phyloP scores from a whole-genome alignment of 2,113 vertebrate genomes.

The Eclectus roratus region DNA sequence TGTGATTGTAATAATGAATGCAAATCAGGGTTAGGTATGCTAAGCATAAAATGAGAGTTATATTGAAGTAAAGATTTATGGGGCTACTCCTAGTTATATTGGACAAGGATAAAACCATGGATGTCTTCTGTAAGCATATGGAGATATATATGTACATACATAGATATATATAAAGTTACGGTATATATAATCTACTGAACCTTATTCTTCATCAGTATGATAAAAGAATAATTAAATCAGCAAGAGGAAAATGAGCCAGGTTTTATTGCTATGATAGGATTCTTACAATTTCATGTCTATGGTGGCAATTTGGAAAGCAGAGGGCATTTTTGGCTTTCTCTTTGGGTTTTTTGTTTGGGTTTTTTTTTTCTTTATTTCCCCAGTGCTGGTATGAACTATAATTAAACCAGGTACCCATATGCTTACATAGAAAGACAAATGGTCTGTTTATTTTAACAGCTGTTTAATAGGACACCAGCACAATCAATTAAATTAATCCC shows the following conservation, averaged over 20 bases:
- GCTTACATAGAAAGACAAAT: slow-evolving; percentile 35
- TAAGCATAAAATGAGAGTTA: not conserved
- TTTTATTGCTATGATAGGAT: not conserved
- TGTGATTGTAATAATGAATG: not conserved
- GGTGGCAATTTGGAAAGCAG: not conserved
- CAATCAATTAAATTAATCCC: slow-evolving; percentile 76
- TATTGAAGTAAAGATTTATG: not conserved
- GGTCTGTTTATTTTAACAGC: slow-evolving; percentile 58
- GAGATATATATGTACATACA: not conserved
- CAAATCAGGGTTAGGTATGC: not conserved
- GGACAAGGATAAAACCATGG: not conserved
- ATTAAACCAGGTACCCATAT: not conserved
- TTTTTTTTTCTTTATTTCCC: not conserved
- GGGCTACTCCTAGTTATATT: not conserved
- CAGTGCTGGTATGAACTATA: not conserved
- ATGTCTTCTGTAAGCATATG: not conserved
- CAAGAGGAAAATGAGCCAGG: not conserved
- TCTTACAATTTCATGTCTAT: not conserved
- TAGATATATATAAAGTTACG: not conserved
- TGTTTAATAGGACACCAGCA: slow-evolving; percentile 48
- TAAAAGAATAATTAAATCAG: not conserved
- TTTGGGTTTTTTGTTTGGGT: not conserved
- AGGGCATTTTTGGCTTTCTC: not conserved
- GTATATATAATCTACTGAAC: not conserved
- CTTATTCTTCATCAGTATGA: not conserved